These are phyloP conservation scores for Troides helena DNA, from an alignment of 2,888 invertebrate species.

Conservation along the genomic window DNA sequence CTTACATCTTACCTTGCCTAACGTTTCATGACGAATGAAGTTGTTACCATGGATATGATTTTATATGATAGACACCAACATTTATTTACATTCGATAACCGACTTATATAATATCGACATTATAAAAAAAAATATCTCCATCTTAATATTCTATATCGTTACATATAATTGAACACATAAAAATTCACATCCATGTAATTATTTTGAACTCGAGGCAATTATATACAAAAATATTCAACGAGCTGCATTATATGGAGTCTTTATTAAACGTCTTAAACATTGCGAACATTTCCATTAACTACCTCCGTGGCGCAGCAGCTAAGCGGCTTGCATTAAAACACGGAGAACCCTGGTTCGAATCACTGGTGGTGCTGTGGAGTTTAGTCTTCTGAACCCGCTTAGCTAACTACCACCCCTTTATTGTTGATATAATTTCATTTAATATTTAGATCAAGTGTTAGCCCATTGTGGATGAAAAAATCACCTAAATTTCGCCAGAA, in stretches of 20 bases:
- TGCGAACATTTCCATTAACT: background rate
- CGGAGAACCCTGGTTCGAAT: too few relatives aligned
- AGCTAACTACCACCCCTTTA: too few relatives aligned
- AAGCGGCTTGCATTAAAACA: too few relatives aligned
- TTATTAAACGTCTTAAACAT: background rate
- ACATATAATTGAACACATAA: constrained; percentile 27
- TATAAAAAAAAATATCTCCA: constrained; percentile 21
- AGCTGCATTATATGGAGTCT: background rate
- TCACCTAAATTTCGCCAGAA: background rate
- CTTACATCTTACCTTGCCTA: background rate
- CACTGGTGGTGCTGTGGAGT: too few relatives aligned
- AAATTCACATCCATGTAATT: constrained; percentile 20
- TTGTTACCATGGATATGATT: background rate
- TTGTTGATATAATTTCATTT: too few relatives aligned
- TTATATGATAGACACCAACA: constrained; percentile 31
- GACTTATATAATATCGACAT: constrained; percentile 1
- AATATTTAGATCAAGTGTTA: too few relatives aligned
- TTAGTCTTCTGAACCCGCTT: too few relatives aligned
- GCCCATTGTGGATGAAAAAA: too few relatives aligned
- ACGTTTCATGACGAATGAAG: background rate
- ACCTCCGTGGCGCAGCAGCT: background rate
- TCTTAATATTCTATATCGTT: background rate
- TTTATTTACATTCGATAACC: constrained; percentile 15
- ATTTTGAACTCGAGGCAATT: constrained; percentile 26
- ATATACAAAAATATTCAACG: constrained; percentile 20